Evolutionary conservation across 2,888 invertebrate species (phyloP).

Genomic region (Trissolcus brochymenae): DNA sequence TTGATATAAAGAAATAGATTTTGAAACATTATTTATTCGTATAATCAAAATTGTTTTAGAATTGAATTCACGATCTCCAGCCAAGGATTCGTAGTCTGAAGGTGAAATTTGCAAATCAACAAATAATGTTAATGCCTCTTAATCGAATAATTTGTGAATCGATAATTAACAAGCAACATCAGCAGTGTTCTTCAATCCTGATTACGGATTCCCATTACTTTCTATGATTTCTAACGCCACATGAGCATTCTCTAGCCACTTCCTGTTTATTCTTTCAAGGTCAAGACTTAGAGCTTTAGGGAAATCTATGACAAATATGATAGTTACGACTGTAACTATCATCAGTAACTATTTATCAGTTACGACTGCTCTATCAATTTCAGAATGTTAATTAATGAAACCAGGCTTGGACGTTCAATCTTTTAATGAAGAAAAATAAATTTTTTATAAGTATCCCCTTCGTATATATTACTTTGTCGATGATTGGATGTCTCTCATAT

Average conservation of each 20-base stretch:
- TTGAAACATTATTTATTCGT: no score
- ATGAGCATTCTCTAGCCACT: slow-evolving; percentile 33
- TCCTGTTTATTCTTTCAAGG: slow-evolving; percentile 23
- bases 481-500: no score
- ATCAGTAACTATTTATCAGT: no score
- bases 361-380: no score
- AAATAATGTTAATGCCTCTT: slow-evolving; percentile 8
- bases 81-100: slow-evolving; percentile 8
- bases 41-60: no score
- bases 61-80: background rate
- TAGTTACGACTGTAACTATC: slow-evolving; percentile 1
- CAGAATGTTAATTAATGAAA: no score
- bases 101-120: slow-evolving; percentile 27
- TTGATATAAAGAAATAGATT: no score
- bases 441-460: no score
- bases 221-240: slow-evolving; percentile 44
- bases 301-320: slow-evolving; percentile 11
- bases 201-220: slow-evolving; percentile 38
- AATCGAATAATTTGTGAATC: slow-evolving; percentile 2
- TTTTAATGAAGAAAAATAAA: no score
- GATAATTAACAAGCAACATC: slow-evolving; percentile 15
- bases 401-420: no score
- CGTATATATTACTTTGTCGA: no score
- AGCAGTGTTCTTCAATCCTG: no score
- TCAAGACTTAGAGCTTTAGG: slow-evolving; percentile 12